A percentile compares a stretch with the other conserved stretches of the same genome.
Evolutionary conservation across 2,797 vertebrate genomes (phyloP).

Genomic region (Parauchenoglanis ngamensis): DNA sequence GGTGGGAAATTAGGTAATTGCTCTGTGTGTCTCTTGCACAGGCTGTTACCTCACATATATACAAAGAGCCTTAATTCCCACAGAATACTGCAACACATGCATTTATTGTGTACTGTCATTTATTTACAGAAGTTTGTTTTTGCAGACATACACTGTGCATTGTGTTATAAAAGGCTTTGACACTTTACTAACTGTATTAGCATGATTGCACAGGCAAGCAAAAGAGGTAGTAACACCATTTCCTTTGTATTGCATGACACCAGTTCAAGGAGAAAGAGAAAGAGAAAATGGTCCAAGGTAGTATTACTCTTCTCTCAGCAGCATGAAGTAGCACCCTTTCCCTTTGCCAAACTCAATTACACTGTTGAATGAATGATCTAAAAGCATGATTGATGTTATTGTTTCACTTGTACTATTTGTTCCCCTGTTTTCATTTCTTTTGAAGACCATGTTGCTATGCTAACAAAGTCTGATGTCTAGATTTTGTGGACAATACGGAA

Average conservation of each 20-base stretch:
- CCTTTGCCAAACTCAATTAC: slow-evolving; percentile 42
- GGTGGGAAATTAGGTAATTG: slow-evolving; percentile 51
- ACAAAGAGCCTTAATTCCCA: slow-evolving; percentile 48
- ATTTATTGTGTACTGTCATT: slow-evolving; percentile 49
- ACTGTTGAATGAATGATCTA: slow-evolving; percentile 32
- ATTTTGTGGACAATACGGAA: slow-evolving; percentile 24
- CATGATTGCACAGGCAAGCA: not conserved
- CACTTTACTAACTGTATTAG: slow-evolving; percentile 27
- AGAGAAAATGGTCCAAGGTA: slow-evolving; percentile 16
- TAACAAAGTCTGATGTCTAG: slow-evolving; percentile 14
- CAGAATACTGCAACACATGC: slow-evolving; percentile 41
- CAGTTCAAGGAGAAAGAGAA: slow-evolving; percentile 36
- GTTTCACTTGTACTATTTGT: slow-evolving; percentile 13
- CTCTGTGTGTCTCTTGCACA: slow-evolving; percentile 45
- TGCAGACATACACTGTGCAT: slow-evolving; percentile 37
- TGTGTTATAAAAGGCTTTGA: slow-evolving; percentile 32
- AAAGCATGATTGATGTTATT: slow-evolving; percentile 48
- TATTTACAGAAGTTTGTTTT: slow-evolving; percentile 23
- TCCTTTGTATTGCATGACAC: slow-evolving; percentile 45
- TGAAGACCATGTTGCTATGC: slow-evolving; percentile 11
- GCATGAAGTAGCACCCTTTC: slow-evolving; percentile 42
- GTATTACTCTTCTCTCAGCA: slow-evolving; percentile 37
- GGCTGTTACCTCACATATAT: slow-evolving; percentile 40
- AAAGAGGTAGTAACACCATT: slow-evolving; percentile 22
- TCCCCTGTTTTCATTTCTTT: slow-evolving; percentile 1